Conservation (phyloP, 2,888 invertebrate species). For the Harpagoxenus sublaevis region DNA sequence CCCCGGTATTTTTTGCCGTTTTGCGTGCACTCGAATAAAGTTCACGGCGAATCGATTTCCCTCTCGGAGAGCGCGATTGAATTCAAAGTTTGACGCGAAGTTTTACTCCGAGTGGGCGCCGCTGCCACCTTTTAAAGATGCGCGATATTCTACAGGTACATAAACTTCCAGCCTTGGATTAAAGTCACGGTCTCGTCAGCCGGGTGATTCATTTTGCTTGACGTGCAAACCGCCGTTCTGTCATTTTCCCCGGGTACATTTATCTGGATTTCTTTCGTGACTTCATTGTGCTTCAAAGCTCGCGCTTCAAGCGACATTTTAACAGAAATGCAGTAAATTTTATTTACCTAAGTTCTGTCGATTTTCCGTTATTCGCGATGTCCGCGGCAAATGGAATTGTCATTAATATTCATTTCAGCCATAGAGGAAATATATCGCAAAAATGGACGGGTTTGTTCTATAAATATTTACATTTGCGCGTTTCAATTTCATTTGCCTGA, state of each 20-base stretch:
- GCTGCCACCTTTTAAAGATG: constrained; percentile 15
- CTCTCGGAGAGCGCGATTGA: not conserved
- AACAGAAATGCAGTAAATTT: not conserved
- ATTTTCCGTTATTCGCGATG: not conserved
- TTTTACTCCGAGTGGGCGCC: constrained; percentile 7
- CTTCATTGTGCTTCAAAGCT: constrained; percentile 24
- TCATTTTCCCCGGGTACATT: constrained; percentile 19
- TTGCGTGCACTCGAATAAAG: constrained; percentile 11
- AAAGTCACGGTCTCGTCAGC: constrained; percentile 37
- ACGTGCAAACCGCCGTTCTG: constrained; percentile 15
- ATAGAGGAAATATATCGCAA: constrained; percentile 11
- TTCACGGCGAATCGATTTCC: constrained; percentile 7
- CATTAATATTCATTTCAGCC: constrained; percentile 17
- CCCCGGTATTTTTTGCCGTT: not conserved
- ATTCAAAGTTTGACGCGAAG: constrained; percentile 36
- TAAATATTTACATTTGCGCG: constrained; percentile 16
- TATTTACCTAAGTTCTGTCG: constrained; percentile 4
- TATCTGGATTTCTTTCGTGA: constrained; percentile 25
- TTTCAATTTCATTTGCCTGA: not conserved
- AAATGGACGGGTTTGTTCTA: not conserved
- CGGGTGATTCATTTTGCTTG: constrained; percentile 36
- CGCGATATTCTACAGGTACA: constrained; percentile 11
- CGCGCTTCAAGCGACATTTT: not conserved
- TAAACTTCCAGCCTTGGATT: constrained; percentile 28
- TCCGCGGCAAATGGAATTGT: not conserved